Conservation (phyloP, 2,113 vertebrate species). For the Cynopterus brachyotis region DNA sequence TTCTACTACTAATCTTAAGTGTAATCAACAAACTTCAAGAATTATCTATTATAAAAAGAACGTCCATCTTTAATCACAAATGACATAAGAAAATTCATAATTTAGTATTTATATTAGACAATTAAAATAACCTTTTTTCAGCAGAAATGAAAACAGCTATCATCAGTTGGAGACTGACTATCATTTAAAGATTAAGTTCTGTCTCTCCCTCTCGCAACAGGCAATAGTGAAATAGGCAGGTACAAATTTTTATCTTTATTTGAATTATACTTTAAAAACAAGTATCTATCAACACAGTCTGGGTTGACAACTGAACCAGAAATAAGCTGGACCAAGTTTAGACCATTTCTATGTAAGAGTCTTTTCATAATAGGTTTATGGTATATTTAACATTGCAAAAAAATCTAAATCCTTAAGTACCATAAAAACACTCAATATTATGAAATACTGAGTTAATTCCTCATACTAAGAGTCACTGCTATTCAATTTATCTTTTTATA, state of each 20-base stretch:
- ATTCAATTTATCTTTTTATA: conserved; percentile 9
- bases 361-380: neutral
- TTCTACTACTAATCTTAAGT: neutral
- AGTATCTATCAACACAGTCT: neutral
- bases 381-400: neutral
- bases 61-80: neutral
- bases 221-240: neutral
- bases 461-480: neutral
- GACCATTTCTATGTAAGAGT: neutral
- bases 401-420: neutral
- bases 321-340: neutral
- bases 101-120: neutral
- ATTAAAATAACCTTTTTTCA: neutral
- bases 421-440: neutral
- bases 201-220: neutral
- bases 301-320: neutral
- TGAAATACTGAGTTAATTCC: neutral
- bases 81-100: conserved; percentile 30
- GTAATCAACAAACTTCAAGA: neutral
- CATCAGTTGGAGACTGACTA: neutral
- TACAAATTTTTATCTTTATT: neutral
- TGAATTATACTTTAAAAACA: neutral
- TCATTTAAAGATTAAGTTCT: neutral
- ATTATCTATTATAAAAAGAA: neutral
- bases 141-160: neutral